These are phyloP conservation scores for Lytechinus variegatus DNA, from an alignment of 35 echinoderm and acorn worm genomes.

Conservation along the genomic window DNA sequence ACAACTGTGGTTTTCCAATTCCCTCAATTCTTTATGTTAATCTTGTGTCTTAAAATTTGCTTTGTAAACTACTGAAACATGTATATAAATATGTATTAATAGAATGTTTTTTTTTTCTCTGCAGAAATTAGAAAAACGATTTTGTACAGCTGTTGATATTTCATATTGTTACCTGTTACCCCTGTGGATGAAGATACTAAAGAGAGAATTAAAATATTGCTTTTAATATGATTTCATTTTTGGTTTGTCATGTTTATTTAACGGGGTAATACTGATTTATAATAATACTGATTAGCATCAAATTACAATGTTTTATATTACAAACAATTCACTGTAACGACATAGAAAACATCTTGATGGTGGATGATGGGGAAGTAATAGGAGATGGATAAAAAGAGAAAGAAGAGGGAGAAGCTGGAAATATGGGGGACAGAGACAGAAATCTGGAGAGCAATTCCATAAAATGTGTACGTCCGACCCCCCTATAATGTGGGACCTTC, in stretches of 20 bases:
- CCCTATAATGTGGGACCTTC: no score
- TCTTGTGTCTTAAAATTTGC: background rate
- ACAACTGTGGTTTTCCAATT: background rate
- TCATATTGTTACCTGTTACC: background rate
- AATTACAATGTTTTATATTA: no score
- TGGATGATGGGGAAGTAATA: background rate
- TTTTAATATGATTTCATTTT: no score
- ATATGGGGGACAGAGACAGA: no score
- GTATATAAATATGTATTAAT: background rate
- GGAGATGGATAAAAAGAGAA: background rate
- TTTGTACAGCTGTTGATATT: background rate
- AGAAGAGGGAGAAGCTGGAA: background rate
- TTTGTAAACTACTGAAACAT: background rate
- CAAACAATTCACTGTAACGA: no score
- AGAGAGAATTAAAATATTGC: background rate
- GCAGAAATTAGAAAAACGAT: background rate
- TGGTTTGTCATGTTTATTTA: no score
- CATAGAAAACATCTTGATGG: no score
- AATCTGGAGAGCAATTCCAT: no score
- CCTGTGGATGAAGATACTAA: background rate
- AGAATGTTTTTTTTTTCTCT: background rate
- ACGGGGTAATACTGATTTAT: no score
- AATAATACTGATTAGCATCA: no score
- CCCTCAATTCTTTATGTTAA: background rate
- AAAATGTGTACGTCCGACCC: no score